These are phyloP conservation scores for Lymantria dispar DNA, from an alignment of 2,888 invertebrate genomes.

Conservation along the genomic window DNA sequence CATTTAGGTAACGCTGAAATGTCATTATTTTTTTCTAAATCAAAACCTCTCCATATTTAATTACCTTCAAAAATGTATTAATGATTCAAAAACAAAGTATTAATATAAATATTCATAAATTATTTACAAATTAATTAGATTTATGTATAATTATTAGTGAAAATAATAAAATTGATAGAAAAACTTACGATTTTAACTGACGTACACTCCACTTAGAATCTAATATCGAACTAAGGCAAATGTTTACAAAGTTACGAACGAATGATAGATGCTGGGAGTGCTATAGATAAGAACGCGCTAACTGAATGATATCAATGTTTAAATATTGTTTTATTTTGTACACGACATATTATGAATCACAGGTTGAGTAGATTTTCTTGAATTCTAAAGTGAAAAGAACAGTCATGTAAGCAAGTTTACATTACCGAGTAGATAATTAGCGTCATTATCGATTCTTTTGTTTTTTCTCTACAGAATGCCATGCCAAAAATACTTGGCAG, in stretches of 20 bases:
- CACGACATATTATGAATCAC: neutral
- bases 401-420: no score
- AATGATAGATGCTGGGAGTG: constrained; percentile 26
- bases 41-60: neutral
- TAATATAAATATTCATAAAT: neutral
- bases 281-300: constrained; percentile 18
- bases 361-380: neutral
- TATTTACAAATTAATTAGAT: neutral
- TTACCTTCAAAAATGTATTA: neutral
- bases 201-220: neutral
- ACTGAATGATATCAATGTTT: neutral
- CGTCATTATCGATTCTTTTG: no score
- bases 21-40: neutral
- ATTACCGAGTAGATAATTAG: no score
- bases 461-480: no score
- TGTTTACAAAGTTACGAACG: constrained; percentile 7
- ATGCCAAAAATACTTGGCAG: no score
- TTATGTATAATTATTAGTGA: neutral
- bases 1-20: neutral
- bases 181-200: neutral
- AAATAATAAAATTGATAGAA: neutral
- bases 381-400: no score
- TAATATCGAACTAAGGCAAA: neutral
- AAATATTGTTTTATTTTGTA: neutral
- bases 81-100: neutral